Evolutionary conservation across 1,140 invertebrate genomes (phyloP), one percentile per base, ranked within the genome.

Genomic region (Drosophila littoralis): DNA sequence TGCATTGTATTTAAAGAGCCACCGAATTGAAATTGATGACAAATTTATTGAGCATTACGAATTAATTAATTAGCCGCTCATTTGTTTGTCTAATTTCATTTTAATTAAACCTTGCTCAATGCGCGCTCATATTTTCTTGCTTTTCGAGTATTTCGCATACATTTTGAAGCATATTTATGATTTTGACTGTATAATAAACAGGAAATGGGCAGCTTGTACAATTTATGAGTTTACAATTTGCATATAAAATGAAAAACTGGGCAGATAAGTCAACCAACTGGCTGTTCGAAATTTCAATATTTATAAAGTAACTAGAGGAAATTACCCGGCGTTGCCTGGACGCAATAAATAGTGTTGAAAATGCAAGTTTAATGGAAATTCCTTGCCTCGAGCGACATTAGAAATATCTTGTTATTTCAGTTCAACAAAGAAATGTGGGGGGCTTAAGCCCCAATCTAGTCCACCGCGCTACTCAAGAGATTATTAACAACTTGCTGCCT

Each of bases 31-130:
- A 78, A 86, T 67, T 86, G 64, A 86, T 85, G 81, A 75, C 75
- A 66, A 75, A 79, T 88, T 72, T 78, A 86, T 85, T 75, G 48
- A 48, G 79, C 67, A 82, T 88, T 69, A 64, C 82, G 60, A 86
- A 85, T 82, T 79, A 82, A 82, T 82, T 86, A 85, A 79, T 85
- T 86, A 82, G 64, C 66, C 46, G 45, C 67, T 82, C 64, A 68
- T 86, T 85, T 86, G 75, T 69, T 78, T 79, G 46, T 66, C 66
- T 81, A 85, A 84, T 85, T 78, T 71, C 22, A 32, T 52, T 75
- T 86, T 85, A 66, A 81, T 86, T 75, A 70, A 86, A 66, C 35
- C 54, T 80, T 79, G 43, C 63, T 12, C 40, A 60, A 67, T 54
- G 38, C 7, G 35, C 35, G 22, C 15, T 28, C 38, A 42, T 28